Evolutionary conservation across 1,140 invertebrate species (phyloP).

Genomic region (Portunus trituberculatus): DNA sequence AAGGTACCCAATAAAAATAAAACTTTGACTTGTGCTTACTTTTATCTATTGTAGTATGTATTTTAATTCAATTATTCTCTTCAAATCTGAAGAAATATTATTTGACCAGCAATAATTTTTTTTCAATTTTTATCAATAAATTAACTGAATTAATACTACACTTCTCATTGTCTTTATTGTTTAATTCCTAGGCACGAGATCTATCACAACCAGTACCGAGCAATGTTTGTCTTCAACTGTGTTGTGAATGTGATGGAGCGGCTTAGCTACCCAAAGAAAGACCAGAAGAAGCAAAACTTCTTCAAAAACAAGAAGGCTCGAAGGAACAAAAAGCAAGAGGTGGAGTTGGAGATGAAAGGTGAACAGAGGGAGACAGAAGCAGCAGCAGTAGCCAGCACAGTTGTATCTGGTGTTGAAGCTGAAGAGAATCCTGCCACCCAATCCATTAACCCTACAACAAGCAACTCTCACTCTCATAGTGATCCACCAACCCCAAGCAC

Average conservation of each 20-base stretch:
- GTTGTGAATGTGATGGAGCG: slow-evolving; percentile 81
- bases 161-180: no score
- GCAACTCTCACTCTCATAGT: slow-evolving; percentile 7
- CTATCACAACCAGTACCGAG: slow-evolving; percentile 84
- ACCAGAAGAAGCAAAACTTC: slow-evolving; percentile 77
- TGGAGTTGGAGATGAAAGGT: neutral
- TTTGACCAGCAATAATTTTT: no score
- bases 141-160: no score
- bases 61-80: neutral
- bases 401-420: neutral
- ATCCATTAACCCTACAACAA: neutral
- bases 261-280: slow-evolving; percentile 80
- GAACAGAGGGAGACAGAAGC: neutral
- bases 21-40: no score
- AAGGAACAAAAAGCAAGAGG: slow-evolving; percentile 70
- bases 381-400: neutral
- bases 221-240: slow-evolving; percentile 87
- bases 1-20: neutral
- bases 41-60: neutral
- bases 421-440: slow-evolving; percentile 57
- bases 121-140: no score
- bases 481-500: neutral
- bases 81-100: no score
- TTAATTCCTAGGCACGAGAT: slow-evolving; percentile 82
- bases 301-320: slow-evolving; percentile 77